Evolutionary conservation across 2,797 vertebrate species (phyloP).

Genomic region (Presbytis comata): DNA sequence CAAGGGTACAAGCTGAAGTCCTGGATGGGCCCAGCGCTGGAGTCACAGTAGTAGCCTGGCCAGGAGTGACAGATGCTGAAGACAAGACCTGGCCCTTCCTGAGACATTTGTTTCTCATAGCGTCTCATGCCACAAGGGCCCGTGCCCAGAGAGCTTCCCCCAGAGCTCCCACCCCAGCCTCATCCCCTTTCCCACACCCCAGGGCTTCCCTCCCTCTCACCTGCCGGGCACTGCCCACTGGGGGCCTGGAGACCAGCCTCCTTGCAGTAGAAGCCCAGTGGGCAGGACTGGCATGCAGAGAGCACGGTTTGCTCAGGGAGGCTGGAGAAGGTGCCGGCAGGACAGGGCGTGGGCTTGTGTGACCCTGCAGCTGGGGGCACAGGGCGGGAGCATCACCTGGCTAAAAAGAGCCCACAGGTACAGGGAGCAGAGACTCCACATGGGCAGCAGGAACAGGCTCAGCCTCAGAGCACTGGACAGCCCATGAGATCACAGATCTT

Average conservation of each 20-base stretch:
- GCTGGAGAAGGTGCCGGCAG: conserved; percentile 91
- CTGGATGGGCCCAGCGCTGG: conserved; percentile 79
- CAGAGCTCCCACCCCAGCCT: too few relatives aligned
- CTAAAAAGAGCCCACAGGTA: background rate
- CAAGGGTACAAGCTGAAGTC: conserved; percentile 88
- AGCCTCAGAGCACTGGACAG: background rate
- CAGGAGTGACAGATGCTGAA: background rate
- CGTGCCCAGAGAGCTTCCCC: background rate
- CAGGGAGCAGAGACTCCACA: background rate
- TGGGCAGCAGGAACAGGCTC: background rate
- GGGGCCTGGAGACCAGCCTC: conserved; percentile 87
- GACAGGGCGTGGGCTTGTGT: conserved; percentile 87
- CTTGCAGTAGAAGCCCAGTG: conserved; percentile 89
- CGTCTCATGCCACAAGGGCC: background rate
- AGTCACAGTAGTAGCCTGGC: conserved; percentile 93
- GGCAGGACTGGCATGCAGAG: conserved; percentile 89
- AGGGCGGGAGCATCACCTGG: background rate
- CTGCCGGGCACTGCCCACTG: conserved; percentile 89
- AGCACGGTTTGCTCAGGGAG: conserved; percentile 80
- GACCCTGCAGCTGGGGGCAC: conserved; percentile 87
- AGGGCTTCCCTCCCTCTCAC: conserved; percentile 75
- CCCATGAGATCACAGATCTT: background rate
- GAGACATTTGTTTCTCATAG: background rate
- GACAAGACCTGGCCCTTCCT: background rate
- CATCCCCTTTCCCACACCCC: background rate